Base-by-base conservation (phyloP, 2,888 invertebrate genomes). In the Sclerodermus sp. region DNA sequence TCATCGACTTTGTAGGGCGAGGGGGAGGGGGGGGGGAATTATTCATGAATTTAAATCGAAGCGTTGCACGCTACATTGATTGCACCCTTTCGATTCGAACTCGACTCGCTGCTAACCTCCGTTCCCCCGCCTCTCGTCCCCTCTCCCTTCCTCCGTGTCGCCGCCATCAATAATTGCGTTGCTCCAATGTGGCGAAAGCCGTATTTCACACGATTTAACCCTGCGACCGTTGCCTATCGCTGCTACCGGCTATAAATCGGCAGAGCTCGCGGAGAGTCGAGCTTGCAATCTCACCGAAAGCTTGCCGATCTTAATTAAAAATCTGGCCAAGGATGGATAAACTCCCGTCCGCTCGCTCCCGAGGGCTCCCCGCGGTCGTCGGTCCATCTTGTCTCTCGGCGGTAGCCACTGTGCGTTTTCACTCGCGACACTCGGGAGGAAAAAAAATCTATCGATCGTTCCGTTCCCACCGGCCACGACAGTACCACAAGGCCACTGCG, bases 31-130 rank as follows among this genome's bases (percentile, higher is more conserved):
- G 45, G 56, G 41, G 40, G 58, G 67, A 73, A 72, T 73, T 71
- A 71, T 72, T 72, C 71, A 72, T 72, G 71, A 72, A 71, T 71
- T 71, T 66, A 70, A 70, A 70, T 69, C 67, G 61, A 58, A 66
- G 61, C 64, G 66, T 59, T 58, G 66, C 64, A 68, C 64, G 70
- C 62, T 65, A 69, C 69, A 70, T 71, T 69, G 70, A 67, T 66
- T 58, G 60, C 60, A 59, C 54, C 63, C 58, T 67, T 64, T 60
- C 55, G 63, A 56, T 53, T 58, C 43, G 56, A 48, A 56, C 42
- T 36, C 49, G 47, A 45, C 50, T 43, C 41, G 52, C 45, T 41
- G 44, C 32, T 41, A 49, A 31, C 18, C 18, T 36, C 29, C 16
- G 14, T 30, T 18, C 13, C 29, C 14, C 29, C 32, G 12, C 23